Base-by-base conservation (phyloP, 2,888 invertebrate genomes). In the Pollenia griseotomentosa region DNA sequence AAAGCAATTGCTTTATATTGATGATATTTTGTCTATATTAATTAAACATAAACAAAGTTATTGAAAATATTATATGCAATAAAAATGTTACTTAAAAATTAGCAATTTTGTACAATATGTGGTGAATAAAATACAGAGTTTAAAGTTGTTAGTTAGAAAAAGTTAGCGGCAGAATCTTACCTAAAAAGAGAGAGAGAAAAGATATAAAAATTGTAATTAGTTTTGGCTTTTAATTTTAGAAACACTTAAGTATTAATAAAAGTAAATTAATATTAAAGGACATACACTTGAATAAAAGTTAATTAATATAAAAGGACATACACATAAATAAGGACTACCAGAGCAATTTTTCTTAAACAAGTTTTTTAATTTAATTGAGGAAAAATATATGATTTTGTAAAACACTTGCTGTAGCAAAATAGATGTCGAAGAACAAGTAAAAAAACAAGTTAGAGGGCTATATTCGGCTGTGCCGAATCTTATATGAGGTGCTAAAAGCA, bases 171-270 rank as follows among this genome's bases (percentile, higher is more conserved):
- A 65, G 33, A 33, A 33, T 48, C 83, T 65, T 83, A 83, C 83
- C 83, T 83, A 16, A 59, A 83, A 83, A 71, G 77, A 83, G 16
- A 83, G 16, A 78, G 7, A 75, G n/a, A 68, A 19, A 70, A 65
- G 2, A 44, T 23, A 42, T 10, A 57, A 53, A 11, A 23, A 23
- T 7, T 9, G n/a, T 9, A 59, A 51, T 77, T 77, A 83, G 33
- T 66, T 33, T 4, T 33, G 33, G 33, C 6, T 33, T 33, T 33
- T 33, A 33, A 6, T 33, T 33, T 33, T 4, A 33, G 6, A 33
- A 33, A 6, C 33, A 33, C 5, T 51, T n/a, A n/a, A 57, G 8
- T 19, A 12, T 10, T 12, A 33, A 10, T 19, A 19, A 55, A 19
- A 8, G 16, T 53, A n/a, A 53, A n/a, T 3, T 19, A 5, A 11